A percentile compares a stretch with the other conserved stretches of the same genome.
phyloP scores from a whole-genome alignment of 2,888 invertebrate genomes.

The Achlya flavicornis region DNA sequence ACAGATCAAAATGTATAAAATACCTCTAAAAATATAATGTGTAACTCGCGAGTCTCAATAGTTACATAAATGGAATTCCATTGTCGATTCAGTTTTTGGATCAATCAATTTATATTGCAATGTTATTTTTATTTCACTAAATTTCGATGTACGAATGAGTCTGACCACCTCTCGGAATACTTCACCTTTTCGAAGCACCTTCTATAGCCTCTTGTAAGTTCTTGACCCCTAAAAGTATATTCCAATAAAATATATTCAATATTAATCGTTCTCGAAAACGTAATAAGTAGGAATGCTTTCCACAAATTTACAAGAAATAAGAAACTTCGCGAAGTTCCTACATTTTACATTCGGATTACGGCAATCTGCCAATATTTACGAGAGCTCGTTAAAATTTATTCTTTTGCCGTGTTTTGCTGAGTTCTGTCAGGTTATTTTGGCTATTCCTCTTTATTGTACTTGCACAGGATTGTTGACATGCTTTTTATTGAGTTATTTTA shows the following conservation, averaged over 20 bases:
- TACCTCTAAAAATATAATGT: no score
- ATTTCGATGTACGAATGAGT: no score
- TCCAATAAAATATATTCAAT: neutral
- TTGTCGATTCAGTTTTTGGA: no score
- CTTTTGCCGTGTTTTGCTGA: constrained; percentile 26
- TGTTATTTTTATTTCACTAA: no score
- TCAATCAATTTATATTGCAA: no score
- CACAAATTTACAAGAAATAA: constrained; percentile 10
- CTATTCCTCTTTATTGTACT: neutral
- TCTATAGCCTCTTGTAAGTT: neutral
- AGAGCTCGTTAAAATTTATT: constrained; percentile 50
- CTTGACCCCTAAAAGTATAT: neutral
- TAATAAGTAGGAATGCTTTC: constrained; percentile 5
- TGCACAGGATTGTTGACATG: neutral
- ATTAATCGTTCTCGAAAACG: neutral
- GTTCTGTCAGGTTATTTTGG: neutral
- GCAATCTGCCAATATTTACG: constrained; percentile 49
- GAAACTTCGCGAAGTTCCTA: constrained; percentile 27
- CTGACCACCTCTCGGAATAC: no score
- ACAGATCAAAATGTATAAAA: no score
- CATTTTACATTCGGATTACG: constrained; percentile 35
- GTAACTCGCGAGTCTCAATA: no score
- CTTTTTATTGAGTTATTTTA: neutral
- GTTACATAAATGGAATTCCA: no score
- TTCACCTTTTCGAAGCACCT: no score